phyloP scores from a whole-genome alignment of 2,113 vertebrate species.

The Notothenia coriiceps region DNA sequence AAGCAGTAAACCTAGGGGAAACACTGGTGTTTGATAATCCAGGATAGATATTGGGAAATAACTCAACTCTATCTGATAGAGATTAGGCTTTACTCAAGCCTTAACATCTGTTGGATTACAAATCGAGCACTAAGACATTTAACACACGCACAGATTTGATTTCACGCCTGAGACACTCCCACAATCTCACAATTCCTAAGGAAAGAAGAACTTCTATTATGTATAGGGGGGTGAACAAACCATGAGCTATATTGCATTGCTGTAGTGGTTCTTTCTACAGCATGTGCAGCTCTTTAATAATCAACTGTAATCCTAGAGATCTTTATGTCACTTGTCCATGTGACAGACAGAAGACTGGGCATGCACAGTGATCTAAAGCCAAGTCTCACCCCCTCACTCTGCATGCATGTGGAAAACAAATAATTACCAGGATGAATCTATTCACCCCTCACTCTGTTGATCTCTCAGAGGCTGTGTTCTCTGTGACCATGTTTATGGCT shows the following conservation, averaged over 20 bases:
- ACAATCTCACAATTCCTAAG: not conserved
- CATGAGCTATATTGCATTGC: not conserved
- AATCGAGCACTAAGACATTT: not conserved
- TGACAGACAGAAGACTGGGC: not conserved
- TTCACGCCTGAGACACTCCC: not conserved
- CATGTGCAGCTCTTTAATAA: not conserved
- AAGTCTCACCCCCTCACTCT: slow-evolving; percentile 1
- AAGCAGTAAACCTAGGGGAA: too few relatives aligned
- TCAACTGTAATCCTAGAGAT: not conserved
- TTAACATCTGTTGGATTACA: not conserved
- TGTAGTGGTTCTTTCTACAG: not conserved
- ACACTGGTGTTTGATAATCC: not conserved
- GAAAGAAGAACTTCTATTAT: not conserved
- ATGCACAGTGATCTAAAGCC: slow-evolving; percentile 1
- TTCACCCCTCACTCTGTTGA: not conserved
- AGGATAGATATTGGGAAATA: not conserved
- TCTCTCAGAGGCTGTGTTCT: not conserved
- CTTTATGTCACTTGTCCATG: not conserved
- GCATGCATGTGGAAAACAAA: not conserved
- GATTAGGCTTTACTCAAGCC: not conserved
- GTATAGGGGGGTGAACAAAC: not conserved
- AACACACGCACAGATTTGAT: not conserved
- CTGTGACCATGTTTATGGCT: slow-evolving; percentile 10
- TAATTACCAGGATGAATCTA: slow-evolving; percentile 23
- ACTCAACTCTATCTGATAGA: not conserved